A percentile compares a stretch with the other conserved stretches of the same genome.
These are phyloP conservation scores for Elephantulus edwardii DNA, from an alignment of 2,113 vertebrate species.

Conservation along the genomic window DNA sequence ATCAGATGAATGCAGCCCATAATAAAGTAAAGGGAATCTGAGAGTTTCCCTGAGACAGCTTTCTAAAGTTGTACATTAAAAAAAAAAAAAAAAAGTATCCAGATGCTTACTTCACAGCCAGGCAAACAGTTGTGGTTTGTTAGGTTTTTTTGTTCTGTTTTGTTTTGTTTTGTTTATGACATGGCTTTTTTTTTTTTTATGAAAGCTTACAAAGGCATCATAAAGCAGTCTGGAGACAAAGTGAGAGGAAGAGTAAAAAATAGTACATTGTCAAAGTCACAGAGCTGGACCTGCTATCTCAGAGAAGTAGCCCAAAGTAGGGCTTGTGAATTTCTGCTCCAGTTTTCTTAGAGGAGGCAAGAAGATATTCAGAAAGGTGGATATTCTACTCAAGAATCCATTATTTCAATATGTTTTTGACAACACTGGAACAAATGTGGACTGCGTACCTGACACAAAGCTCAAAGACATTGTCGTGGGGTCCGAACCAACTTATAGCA, in stretches of 20 bases:
- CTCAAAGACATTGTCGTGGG: no score
- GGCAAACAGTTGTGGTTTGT: conserved; percentile 34
- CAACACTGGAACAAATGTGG: background rate
- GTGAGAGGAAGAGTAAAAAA: background rate
- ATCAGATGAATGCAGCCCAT: conserved; percentile 29
- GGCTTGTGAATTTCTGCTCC: background rate
- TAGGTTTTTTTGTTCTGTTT: no score
- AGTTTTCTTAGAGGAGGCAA: conserved; percentile 14
- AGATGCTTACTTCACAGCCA: background rate
- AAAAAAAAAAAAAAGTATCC: background rate
- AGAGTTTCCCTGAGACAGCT: conserved; percentile 22
- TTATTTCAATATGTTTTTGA: background rate
- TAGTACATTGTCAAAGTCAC: background rate
- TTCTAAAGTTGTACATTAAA: conserved; percentile 35
- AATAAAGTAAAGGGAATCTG: conserved; percentile 1
- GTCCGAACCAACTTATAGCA: no score
- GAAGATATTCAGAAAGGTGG: background rate
- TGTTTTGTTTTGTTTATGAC: no score
- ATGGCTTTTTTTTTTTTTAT: background rate
- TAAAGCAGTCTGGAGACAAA: background rate
- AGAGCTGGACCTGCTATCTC: background rate
- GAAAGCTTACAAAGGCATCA: conserved; percentile 2
- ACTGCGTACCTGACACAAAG: background rate
- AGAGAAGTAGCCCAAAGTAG: background rate
- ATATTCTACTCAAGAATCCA: background rate